Base-by-base conservation (phyloP, 2,113 vertebrate genomes). In the Pan paniscus region DNA sequence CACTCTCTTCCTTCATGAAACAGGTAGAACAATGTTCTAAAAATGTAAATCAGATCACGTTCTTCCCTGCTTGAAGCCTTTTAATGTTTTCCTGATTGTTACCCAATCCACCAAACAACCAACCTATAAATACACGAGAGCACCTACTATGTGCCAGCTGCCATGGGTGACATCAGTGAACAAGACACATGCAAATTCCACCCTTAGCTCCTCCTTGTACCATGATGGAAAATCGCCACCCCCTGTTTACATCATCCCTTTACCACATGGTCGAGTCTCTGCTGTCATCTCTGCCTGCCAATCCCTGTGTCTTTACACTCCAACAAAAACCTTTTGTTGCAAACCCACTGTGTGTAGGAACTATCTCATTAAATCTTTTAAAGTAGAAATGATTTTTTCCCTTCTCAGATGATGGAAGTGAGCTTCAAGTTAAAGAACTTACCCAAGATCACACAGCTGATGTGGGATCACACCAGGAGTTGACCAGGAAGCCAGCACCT, bases 181-280 rank as follows among this genome's bases (percentile, higher is more conserved):
- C 17, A 20, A n/a, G 46, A n/a, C 4, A 57, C 2, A 11, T 8
- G 11, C 0, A 32, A 9, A 59, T 14, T 5, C n/a, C 70, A 27
- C 2, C 9, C 1, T 64, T 50, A 68, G 40, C 30, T 48, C 30
- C 18, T 87, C 38, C 16, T 32, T 8, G 20, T 40, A 18, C 25
- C 38, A 16, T 6, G 14, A 55, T 52, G 50, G 52, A 23, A 46
- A 78, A 17, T 1, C 1, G 4, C 25, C 23, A 67, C 30, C 40
- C 38, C 38, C 50, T 55, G 48, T 79, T 38, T 25, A 10, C 6
- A 13, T 43, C 11, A 20, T 8, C 11, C 40, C 50, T 61, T 70
- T 20, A 8, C 27, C 11, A 16, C 22, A n/a, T 22, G 61, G 67
- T 64, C 4, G 67, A 12, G 35, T 50, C 40, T 68, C 52, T 32